Base-by-base conservation (phyloP, 2,888 invertebrate genomes). In the Altica lythri region DNA sequence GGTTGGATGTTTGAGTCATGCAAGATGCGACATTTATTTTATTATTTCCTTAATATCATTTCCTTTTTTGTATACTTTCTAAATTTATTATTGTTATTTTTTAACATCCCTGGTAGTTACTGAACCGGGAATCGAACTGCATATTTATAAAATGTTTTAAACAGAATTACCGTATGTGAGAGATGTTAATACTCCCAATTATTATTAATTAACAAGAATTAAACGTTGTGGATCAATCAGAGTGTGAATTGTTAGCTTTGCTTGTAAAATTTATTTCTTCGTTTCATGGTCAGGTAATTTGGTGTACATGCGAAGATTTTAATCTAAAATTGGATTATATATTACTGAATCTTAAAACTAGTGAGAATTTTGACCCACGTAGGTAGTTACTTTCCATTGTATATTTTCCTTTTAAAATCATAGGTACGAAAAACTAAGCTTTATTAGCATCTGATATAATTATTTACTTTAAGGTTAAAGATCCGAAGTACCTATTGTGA, bases 1-100 rank as follows among this genome's bases (percentile, higher is more conserved):
- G n/a, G n/a, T n/a, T n/a, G n/a, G n/a, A n/a, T n/a, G n/a, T n/a
- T n/a, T n/a, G n/a, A n/a, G n/a, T n/a, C n/a, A n/a, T n/a, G n/a
- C n/a, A n/a, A n/a, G n/a, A n/a, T n/a, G n/a, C n/a, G n/a, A n/a
- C n/a, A n/a, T n/a, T n/a, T n/a, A n/a, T n/a, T n/a, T n/a, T n/a
- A n/a, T n/a, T n/a, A n/a, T n/a, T n/a, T n/a, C n/a, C n/a, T n/a
- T n/a, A n/a, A n/a, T n/a, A n/a, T n/a, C n/a, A n/a, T n/a, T n/a
- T n/a, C n/a, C n/a, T n/a, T n/a, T n/a, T n/a, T n/a, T n/a, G n/a
- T n/a, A n/a, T n/a, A n/a, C n/a, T n/a, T n/a, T n/a, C n/a, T n/a
- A n/a, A n/a, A n/a, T 30, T 30, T 12, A 30, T 4, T 10, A 30
- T 13, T 10, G 81, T 55, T 81, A 72, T 77, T 17, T 38, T 27